Base-by-base conservation (phyloP, 2,113 vertebrate species). In the Cavia porcellus region DNA sequence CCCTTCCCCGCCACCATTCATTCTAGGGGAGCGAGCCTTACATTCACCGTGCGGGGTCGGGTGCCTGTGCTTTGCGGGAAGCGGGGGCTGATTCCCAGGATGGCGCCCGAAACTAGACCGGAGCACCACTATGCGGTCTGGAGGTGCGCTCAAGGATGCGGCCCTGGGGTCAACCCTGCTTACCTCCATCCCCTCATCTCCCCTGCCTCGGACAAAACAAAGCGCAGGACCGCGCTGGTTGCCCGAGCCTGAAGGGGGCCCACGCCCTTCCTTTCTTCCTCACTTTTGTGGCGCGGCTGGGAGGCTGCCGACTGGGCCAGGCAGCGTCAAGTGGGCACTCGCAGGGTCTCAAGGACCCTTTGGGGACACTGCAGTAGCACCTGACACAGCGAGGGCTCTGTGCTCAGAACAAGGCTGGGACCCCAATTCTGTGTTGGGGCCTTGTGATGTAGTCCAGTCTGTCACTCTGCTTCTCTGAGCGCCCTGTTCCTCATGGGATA, bases 1-100 rank as follows among this genome's bases (percentile, higher is more conserved):
- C 1, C 89, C 55, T 83, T 75, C 90, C 17, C 24, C 4, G 22
- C 7, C 2, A 3, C 42, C n/a, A 68, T 52, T 55, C 61, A 1
- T 84, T 50, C 11, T 55, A 15, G 14, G 32, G 0, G 32, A 32
- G n/a, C 8, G 52, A 42, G 90, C 35, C 52, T 68, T 3, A 35
- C 15, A 0, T 13, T 35, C 32, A 0, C 9, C 42, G 3, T 1
- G 75, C 59, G n/a, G 52, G 42, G 70, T 35, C 7, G 9, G 30
- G 59, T 45, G 8, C 32, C 6, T 1, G 7, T 1, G 7, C 42
- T 28, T 25, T 7, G 28, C 59, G 1, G 35, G 86, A 24, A 96
- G 82, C 12, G 0, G 55, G 55, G 77, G 28, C 28, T 10, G 28
- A 1, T 30, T 30, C 10, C 68, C 2, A 1, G 72, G 38, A 42